A percentile compares a stretch with the other conserved stretches of the same genome.
These are phyloP conservation scores for Corythornis vintsioides DNA, from an alignment of 2,113 vertebrate species.

Conservation along the genomic window DNA sequence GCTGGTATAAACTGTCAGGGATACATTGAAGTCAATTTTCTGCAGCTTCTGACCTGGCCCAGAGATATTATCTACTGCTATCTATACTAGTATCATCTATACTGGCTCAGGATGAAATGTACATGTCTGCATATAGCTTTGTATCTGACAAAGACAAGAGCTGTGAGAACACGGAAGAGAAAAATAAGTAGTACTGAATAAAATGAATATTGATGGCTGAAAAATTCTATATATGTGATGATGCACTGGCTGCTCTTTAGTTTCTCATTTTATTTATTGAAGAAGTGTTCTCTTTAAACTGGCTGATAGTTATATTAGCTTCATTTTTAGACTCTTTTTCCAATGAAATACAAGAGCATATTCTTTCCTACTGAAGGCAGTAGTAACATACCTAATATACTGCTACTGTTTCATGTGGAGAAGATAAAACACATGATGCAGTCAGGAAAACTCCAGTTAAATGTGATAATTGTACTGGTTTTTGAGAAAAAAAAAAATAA, in stretches of 20 bases:
- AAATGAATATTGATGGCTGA: fast-evolving
- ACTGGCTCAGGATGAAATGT: background rate
- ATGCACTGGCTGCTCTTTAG: background rate
- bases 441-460: background rate
- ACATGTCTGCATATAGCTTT: background rate
- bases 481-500: background rate
- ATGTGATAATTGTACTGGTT: background rate
- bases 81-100: background rate
- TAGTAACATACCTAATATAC: background rate
- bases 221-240: background rate
- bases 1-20: slow-evolving; percentile 39
- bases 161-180: background rate
- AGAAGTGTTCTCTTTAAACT: background rate
- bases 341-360: background rate
- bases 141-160: background rate
- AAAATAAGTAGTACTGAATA: background rate
- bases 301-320: background rate
- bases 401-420: background rate
- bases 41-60: background rate
- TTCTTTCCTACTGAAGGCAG: background rate
- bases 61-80: background rate
- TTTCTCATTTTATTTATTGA: background rate
- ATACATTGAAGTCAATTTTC: slow-evolving; percentile 33
- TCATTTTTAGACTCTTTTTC: background rate
- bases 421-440: background rate